Evolutionary conservation across 2,888 invertebrate species (phyloP), one percentile per base, ranked within the genome.

Genomic region (Trachelus iudaicus): DNA sequence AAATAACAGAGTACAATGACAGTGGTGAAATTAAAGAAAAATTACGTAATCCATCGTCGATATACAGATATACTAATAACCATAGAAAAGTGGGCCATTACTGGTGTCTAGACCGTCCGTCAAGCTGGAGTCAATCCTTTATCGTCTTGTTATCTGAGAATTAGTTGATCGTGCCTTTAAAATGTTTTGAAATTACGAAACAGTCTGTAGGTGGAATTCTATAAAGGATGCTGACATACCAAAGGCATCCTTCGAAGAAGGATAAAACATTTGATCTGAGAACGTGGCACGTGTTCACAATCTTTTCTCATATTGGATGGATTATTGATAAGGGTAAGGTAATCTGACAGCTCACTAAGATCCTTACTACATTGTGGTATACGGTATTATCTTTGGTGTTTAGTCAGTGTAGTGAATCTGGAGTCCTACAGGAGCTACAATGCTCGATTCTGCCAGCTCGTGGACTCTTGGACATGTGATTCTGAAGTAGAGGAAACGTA

Each of bases 401-500:
- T 9, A 56, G 23, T 9, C 23, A 56, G 23, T 56, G 23, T 56
- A 23, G 2, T 23, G 23, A 23, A 56, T 23, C 23, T 0, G 9
- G 2, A 2, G 9, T 56, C 56, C 56, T 56, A 56, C 56, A 23
- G 56, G 56, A 56, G 56, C 23, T 56, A 23, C 23, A 23, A 56
- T 23, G 23, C 23, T 23, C 2, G 56, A 56, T 15, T 23, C 56
- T 56, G 9, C 56, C 56, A 23, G 23, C 23, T 15, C 56, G 56
- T 56, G 9, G 56, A 23, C 56, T 56, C 56, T 56, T 56, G 23
- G 56, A 56, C 56, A 56, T 56, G 56, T 56, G 56, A 31, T 71
- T 71, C 71, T 34, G 33, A 71, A 71, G 31, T 71, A 71, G 37
- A 74, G 74, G 37, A 35, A 35, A 34, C 74, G 75, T 79, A 84